Evolutionary conservation across 1,140 invertebrate genomes (phyloP), one percentile per base, ranked within the genome.

Genomic region (Hylyphantes graminicola): DNA sequence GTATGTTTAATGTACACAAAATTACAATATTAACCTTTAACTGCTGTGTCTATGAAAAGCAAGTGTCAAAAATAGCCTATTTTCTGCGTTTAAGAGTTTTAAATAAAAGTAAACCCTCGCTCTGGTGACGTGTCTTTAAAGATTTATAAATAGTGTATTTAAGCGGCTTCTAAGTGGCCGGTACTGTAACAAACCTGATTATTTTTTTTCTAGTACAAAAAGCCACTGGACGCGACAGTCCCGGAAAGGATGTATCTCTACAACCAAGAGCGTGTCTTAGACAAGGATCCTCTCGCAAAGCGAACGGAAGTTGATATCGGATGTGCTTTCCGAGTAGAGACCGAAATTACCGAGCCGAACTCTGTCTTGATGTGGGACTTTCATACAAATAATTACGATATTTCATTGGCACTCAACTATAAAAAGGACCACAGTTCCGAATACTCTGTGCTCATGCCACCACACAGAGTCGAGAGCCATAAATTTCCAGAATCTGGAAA

Each of bases 401-500:
- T 83, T n/a, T 48, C 61, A 10, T 55, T 83, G 48, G 80, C 63
- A 55, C 19, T 83, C 7, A 54, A 19, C 19, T 75, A 53, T 59
- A 74, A 57, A 50, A 35, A 61, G 17, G 63, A 83, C 19, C n/a
- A 74, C 17, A 59, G 35, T 8, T 15, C 50, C 21, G 80, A 83
- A 75, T 21, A 13, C 9, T 17, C 61, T 21, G 59, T 0, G 57
- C 54, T 83, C 13, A 67, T 83, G 12, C 50, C 80, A 7, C 19
- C 51, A n/a, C 80, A 73, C 21, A 65, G 80, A 68, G 80, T 83
- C 9, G 63, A 83, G 0, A 74, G 80, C 19, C 70, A 83, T 17
- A 65, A 13, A 57, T 55, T 75, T 48, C 70, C 80, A n/a, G 80
- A 83, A 75, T 83, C 80, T n/a, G 80, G 80, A 65, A 65, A 17